Evolutionary conservation across 1,140 invertebrate species (phyloP).

Genomic region (Lysiphlebus fabarum): DNA sequence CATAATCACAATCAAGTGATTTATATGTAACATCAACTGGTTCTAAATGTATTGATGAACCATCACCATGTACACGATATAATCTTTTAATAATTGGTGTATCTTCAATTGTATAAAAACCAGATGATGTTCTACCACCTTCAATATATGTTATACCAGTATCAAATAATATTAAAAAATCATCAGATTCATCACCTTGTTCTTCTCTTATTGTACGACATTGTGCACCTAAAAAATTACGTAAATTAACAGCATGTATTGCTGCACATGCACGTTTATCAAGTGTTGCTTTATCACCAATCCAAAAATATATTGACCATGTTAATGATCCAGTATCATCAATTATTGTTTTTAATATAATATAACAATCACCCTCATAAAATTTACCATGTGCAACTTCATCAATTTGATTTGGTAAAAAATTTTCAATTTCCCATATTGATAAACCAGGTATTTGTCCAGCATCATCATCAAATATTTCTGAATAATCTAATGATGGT

Average conservation of each 20-base stretch:
- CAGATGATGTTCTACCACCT: conserved; percentile 92
- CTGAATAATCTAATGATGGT: conserved; percentile 96
- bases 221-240: conserved; percentile 92
- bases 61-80: conserved; percentile 86
- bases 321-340: conserved; percentile 83
- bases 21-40: conserved; percentile 70
- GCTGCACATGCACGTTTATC: conserved; percentile 98
- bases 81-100: conserved; percentile 77
- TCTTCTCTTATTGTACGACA: conserved; percentile 98
- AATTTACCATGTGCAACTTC: conserved; percentile 95
- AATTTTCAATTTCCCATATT: conserved; percentile 99
- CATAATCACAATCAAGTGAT: conserved; percentile 85
- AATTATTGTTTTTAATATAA: conserved; percentile 86
- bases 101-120: conserved; percentile 97
- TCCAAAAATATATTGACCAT: conserved; percentile 99
- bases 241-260: conserved; percentile 97
- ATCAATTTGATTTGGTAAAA: conserved; percentile 90
- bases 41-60: conserved; percentile 87
- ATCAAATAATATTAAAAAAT: conserved; percentile 91
- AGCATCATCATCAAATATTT: conserved; percentile 97
- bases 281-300: conserved; percentile 92
- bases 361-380: conserved; percentile 99
- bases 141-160: conserved; percentile 93
- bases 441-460: conserved; percentile 85
- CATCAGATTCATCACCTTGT: conserved; percentile 92